phyloP scores from a whole-genome alignment of 2,888 invertebrate genomes.

The Argyresthia albistria region DNA sequence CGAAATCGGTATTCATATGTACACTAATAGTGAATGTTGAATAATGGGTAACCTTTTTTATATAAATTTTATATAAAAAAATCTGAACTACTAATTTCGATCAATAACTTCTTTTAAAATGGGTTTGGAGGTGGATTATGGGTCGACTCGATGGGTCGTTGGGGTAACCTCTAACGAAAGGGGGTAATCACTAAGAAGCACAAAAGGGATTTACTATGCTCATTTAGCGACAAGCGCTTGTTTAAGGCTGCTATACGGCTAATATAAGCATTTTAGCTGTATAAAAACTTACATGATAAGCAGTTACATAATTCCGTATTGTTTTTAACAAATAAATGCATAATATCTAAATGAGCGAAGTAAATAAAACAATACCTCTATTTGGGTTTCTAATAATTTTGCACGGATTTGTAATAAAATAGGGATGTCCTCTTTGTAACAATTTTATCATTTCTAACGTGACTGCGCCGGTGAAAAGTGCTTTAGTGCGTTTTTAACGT shows the following conservation, averaged over 20 bases:
- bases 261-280: not conserved
- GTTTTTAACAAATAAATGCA: not conserved
- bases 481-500: too few relatives aligned
- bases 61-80: too few relatives aligned
- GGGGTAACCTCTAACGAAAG: too few relatives aligned
- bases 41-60: too few relatives aligned
- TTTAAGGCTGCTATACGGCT: not conserved
- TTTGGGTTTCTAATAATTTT: conserved; percentile 20
- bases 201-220: conserved; percentile 26
- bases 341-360: conserved; percentile 39
- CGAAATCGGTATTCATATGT: conserved; percentile 43
- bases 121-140: too few relatives aligned
- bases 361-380: conserved; percentile 26
- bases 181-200: too few relatives aligned
- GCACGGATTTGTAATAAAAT: conserved; percentile 14
- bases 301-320: not conserved
- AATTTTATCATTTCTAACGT: conserved; percentile 3
- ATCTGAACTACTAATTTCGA: too few relatives aligned
- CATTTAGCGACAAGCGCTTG: conserved; percentile 23
- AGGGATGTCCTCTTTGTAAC: not conserved
- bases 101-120: too few relatives aligned
- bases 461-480: too few relatives aligned
- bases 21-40: conserved; percentile 11
- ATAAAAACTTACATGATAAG: not conserved
- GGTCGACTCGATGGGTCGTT: too few relatives aligned